Evolutionary conservation across 2,888 invertebrate genomes (phyloP).

Genomic region (Ornithoptera alexandrae): DNA sequence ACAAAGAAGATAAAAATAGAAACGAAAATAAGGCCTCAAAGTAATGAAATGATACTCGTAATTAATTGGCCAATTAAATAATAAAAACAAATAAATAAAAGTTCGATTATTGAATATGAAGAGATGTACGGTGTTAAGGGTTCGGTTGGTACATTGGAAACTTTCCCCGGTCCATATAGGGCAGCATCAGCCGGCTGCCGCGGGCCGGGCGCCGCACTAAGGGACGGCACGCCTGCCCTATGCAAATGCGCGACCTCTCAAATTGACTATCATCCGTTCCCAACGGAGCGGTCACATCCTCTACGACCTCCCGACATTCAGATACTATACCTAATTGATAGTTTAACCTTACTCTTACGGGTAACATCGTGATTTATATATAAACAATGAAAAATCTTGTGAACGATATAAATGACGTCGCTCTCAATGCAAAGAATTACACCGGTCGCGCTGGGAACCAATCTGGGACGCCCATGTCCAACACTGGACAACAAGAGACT

Average conservation of each 20-base stretch:
- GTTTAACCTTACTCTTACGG: conserved; percentile 6
- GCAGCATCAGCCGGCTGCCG: conserved; percentile 55
- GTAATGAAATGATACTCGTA: too few relatives aligned
- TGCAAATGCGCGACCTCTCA: conserved; percentile 68
- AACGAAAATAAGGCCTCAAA: too few relatives aligned
- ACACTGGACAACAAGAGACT: too few relatives aligned
- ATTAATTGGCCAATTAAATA: too few relatives aligned
- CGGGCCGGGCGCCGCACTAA: conserved; percentile 41
- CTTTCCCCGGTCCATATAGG: conserved; percentile 44
- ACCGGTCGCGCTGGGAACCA: too few relatives aligned
- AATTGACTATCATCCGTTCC: conserved; percentile 41
- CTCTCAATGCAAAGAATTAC: too few relatives aligned
- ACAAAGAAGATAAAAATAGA: too few relatives aligned
- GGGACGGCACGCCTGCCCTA: conserved; percentile 65
- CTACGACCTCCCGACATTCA: conserved; percentile 28
- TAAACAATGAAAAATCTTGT: too few relatives aligned
- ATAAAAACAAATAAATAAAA: too few relatives aligned
- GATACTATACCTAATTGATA: conserved; percentile 25
- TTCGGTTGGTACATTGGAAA: conserved; percentile 26
- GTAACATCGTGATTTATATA: too few relatives aligned
- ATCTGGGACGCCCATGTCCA: too few relatives aligned
- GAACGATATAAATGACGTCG: too few relatives aligned
- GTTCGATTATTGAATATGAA: not conserved
- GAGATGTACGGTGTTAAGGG: not conserved
- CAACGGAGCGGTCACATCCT: conserved; percentile 35